Conservation (phyloP, 2,113 vertebrate genomes). For the Tetrax tetrax region DNA sequence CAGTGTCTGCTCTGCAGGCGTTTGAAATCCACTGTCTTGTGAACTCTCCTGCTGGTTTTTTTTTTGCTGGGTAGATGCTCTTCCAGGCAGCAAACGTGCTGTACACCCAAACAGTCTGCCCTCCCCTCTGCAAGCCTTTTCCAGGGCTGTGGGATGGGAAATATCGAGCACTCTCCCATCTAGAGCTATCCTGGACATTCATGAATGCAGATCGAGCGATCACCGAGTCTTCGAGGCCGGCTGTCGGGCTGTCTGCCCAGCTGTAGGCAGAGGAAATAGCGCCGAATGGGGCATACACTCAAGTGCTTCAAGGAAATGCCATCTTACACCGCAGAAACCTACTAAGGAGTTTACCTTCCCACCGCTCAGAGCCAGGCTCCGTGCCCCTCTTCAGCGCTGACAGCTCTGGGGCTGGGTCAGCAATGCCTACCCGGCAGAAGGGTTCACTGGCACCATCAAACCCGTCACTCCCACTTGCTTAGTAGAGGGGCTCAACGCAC, state of each 20-base stretch:
- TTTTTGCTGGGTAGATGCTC: background rate
- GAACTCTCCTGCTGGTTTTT: background rate
- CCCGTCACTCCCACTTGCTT: fast-evolving
- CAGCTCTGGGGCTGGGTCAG: background rate
- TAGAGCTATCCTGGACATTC: background rate
- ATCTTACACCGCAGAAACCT: background rate
- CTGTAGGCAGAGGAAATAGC: background rate
- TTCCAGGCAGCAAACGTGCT: background rate
- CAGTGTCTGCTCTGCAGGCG: background rate
- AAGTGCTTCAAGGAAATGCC: background rate
- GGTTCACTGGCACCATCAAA: background rate
- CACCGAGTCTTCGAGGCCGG: background rate
- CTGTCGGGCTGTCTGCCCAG: background rate
- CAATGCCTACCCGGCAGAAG: background rate
- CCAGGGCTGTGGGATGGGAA: background rate
- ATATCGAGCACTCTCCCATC: background rate
- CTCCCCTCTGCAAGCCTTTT: background rate
- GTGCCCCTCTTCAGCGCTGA: background rate
- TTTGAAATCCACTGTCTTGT: background rate
- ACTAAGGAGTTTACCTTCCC: background rate
- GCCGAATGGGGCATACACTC: background rate
- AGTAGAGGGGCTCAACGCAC: background rate
- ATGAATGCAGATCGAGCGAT: background rate
- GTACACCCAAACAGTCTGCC: background rate
- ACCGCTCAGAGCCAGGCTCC: fast-evolving